Percentiles rank a stretch among this genome's conserved stretches.
Evolutionary conservation across 2,888 invertebrate genomes (phyloP).

Genomic region (Spodoptera picta): DNA sequence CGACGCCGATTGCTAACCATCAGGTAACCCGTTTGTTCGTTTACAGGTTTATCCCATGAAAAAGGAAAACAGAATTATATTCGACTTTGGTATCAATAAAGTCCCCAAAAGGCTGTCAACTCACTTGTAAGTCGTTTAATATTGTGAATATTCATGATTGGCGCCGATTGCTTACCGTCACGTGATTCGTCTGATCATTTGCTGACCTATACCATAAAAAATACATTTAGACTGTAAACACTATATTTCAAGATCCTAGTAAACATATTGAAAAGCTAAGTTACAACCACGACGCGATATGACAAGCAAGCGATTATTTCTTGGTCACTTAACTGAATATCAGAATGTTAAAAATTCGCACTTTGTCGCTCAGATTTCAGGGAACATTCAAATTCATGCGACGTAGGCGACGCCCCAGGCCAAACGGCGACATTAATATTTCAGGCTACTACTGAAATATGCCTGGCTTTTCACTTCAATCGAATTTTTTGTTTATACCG

Average conservation of each 20-base stretch:
- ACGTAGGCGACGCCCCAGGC: constrained; percentile 7
- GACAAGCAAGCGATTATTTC: constrained; percentile 37
- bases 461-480: constrained; percentile 8
- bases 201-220: too few relatives aligned
- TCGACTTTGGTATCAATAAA: too few relatives aligned
- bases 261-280: constrained; percentile 24
- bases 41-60: too few relatives aligned
- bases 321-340: constrained; percentile 49
- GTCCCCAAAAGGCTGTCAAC: too few relatives aligned
- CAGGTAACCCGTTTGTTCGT: too few relatives aligned
- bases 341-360: constrained; percentile 14
- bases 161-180: too few relatives aligned
- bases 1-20: too few relatives aligned
- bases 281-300: constrained; percentile 18
- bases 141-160: too few relatives aligned
- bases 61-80: too few relatives aligned
- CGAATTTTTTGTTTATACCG: constrained; percentile 11
- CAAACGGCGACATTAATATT: constrained; percentile 32
- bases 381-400: constrained; percentile 38
- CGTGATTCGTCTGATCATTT: too few relatives aligned
- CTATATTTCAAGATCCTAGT: constrained; percentile 11
- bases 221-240: too few relatives aligned
- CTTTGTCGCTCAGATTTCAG: constrained; percentile 31
- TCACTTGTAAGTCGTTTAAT: too few relatives aligned
- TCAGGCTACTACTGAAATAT: constrained; percentile 21